Conservation (phyloP, 2,113 vertebrate genomes). For the Orientallactaga bullata region DNA sequence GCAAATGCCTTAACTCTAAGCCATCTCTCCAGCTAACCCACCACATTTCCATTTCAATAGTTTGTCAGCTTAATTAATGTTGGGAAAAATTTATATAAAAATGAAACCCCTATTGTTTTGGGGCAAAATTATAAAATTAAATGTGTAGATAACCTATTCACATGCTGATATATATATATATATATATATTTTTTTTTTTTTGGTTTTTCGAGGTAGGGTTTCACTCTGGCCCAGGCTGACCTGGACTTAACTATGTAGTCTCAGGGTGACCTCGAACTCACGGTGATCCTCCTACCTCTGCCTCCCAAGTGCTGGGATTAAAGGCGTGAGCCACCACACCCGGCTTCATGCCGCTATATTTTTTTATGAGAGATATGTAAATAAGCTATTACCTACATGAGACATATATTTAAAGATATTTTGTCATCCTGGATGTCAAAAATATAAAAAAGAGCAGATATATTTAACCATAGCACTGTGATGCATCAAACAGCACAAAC, state of each 20-base stretch:
- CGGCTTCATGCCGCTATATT: conserved; percentile 80
- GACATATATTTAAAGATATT: conserved; percentile 88
- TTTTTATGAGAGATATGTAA: conserved; percentile 88
- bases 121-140: conserved; percentile 84
- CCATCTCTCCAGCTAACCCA: no score
- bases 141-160: conserved; percentile 86
- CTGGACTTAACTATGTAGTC: no score
- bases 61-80: conserved; percentile 86
- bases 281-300: no score
- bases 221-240: no score
- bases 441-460: conserved; percentile 83
- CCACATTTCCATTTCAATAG: conserved; percentile 85
- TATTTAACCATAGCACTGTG: conserved; percentile 88
- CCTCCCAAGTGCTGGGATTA: no score
- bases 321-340: no score
- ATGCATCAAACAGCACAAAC: conserved; percentile 87
- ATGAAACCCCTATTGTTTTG: conserved; percentile 84
- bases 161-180: conserved; percentile 79
- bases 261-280: no score
- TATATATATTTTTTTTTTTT: conserved; percentile 62
- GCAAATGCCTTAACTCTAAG: no score
- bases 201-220: no score
- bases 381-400: conserved; percentile 87
- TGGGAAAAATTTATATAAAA: conserved; percentile 82
- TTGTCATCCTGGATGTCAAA: conserved; percentile 84